A percentile compares a stretch with the other conserved stretches of the same genome.
These are phyloP conservation scores for Lagopus leucura DNA, from an alignment of 2,113 vertebrate species.

Conservation along the genomic window DNA sequence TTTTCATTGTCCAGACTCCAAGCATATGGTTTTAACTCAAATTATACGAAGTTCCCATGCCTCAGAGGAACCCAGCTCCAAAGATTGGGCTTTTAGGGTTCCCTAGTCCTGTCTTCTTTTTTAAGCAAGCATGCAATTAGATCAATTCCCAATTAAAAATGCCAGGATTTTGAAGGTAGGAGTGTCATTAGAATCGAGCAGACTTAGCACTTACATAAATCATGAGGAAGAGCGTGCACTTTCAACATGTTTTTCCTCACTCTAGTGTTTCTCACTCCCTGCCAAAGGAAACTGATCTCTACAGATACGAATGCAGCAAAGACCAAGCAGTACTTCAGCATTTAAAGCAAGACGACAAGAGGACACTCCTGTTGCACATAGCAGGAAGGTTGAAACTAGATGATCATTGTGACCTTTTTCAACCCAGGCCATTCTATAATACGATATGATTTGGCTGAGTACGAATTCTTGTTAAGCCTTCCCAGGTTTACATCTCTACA, in stretches of 20 bases:
- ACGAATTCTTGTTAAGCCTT: not conserved
- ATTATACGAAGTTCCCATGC: not conserved
- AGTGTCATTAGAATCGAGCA: not conserved
- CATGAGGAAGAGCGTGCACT: not conserved
- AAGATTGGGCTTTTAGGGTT: not conserved
- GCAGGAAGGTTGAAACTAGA: too few species aligned
- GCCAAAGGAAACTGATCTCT: not conserved
- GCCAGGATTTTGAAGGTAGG: not conserved
- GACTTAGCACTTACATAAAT: not conserved
- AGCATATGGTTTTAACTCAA: not conserved
- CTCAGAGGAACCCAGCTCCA: not conserved
- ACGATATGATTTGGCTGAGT: not conserved
- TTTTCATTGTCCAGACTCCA: not conserved
- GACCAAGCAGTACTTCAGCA: not conserved
- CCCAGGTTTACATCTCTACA: not conserved
- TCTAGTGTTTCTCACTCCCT: not conserved
- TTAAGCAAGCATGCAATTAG: not conserved
- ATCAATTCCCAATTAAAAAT: not conserved
- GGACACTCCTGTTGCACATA: not conserved
- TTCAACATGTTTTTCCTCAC: not conserved
- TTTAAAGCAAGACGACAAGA: not conserved
- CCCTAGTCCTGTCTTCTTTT: not conserved
- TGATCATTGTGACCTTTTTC: too few species aligned
- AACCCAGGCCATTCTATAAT: too few species aligned
- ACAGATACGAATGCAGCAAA: not conserved